Conservation (phyloP, 2,797 vertebrate species). For the Melanogrammus aeglefinus region DNA sequence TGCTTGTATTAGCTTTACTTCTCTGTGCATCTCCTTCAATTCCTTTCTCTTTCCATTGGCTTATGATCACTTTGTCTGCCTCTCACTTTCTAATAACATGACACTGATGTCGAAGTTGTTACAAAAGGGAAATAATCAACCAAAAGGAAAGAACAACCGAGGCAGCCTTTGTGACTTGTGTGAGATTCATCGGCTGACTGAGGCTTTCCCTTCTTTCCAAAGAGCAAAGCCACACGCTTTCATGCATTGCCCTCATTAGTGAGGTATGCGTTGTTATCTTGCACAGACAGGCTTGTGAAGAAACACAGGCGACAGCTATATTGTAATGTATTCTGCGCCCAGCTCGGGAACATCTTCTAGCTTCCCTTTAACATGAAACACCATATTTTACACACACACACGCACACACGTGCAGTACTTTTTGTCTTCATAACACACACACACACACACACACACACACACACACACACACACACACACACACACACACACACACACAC, state of each 20-base stretch:
- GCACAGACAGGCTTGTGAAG: not conserved
- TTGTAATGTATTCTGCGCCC: not conserved
- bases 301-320: not conserved
- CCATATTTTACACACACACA: not conserved
- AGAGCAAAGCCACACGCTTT: not conserved
- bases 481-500: not conserved
- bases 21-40: not conserved
- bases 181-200: too few species aligned
- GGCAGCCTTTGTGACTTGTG: not conserved
- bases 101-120: not conserved
- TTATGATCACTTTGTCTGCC: not conserved
- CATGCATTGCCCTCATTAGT: conserved; percentile 4
- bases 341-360: not conserved
- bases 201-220: not conserved
- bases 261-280: not conserved
- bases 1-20: not conserved
- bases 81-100: not conserved
- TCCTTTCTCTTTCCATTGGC: not conserved
- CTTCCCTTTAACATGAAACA: not conserved
- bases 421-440: not conserved
- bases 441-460: not conserved
- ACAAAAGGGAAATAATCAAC: not conserved
- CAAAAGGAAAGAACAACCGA: not conserved
- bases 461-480: not conserved
- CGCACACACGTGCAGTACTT: too few species aligned